Base-by-base conservation (phyloP, 1,140 invertebrate species). In the Nebria ingens region DNA sequence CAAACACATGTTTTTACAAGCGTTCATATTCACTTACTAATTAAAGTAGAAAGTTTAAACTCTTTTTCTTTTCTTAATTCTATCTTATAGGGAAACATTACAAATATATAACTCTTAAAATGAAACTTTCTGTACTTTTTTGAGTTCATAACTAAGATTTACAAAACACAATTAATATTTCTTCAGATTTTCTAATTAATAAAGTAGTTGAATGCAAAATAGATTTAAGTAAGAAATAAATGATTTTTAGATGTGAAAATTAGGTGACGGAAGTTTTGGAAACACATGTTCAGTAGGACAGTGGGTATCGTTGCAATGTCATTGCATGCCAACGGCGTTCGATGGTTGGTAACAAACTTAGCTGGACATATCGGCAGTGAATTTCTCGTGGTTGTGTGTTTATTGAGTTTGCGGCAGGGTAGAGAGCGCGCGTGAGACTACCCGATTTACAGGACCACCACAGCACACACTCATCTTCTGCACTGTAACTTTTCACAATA, bases 301-400 rank as follows among this genome's bases (percentile, higher is more conserved):
- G 25, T 34, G n/a, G 25, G 25, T 6, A 9, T 6, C 25, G 25
- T 6, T n/a, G 25, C n/a, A n/a, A 34, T 34, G 25, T 34, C 13
- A 29, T 29, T 45, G 40, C 6, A 45, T 45, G 40, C 40, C 9
- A 45, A 6, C 15, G 17, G 40, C 40, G 40, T 45, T 45, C 15
- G 40, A 17, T 11, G 40, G 6, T 17, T 45, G 40, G 15, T 45
- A 45, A 45, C 40, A 45, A 45, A 45, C 40, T 45, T 45, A 45
- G 17, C 40, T 17, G 40, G 15, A 6, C 40, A 45, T 45, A 45
- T 34, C 40, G 40, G 40, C 40, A 17, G 6, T 45, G 40, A 45
- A 45, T 45, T 45, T 45, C 40, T 9, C 15, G 15, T 17, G 3
- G 40, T 45, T 45, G 40, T 45, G 15, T 45, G 40, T 45, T 45